A percentile compares a stretch with the other conserved stretches of the same genome.
Evolutionary conservation across 2,888 invertebrate genomes (phyloP).

Genomic region (Trilocha varians): DNA sequence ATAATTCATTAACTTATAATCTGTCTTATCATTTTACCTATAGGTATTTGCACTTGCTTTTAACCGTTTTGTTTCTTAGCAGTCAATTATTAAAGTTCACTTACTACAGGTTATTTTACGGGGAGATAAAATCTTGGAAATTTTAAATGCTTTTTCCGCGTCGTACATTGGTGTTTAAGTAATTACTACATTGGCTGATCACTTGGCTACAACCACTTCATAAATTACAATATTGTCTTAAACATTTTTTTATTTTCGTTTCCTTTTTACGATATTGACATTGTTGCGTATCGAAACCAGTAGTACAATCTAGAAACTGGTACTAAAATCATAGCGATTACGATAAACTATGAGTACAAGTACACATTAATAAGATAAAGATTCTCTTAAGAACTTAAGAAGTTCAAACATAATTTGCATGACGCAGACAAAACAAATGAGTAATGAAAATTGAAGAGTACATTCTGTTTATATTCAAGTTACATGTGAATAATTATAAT

Average conservation of each 20-base stretch:
- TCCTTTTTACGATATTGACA: not conserved
- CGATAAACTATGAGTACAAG: not conserved
- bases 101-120: not conserved
- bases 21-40: too few relatives aligned
- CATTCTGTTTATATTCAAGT: not conserved
- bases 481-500: not conserved
- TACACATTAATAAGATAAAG: not conserved
- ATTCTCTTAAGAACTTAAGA: not conserved
- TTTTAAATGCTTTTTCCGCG: not conserved
- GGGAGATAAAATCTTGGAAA: not conserved
- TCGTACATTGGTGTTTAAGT: not conserved
- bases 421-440: not conserved
- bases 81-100: not conserved
- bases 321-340: not conserved
- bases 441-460: not conserved
- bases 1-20: too few relatives aligned
- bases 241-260: not conserved
- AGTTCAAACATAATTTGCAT: too few relatives aligned
- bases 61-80: not conserved
- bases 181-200: not conserved
- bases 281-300: not conserved
- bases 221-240: constrained; percentile 4
- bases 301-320: not conserved
- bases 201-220: not conserved
- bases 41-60: not conserved